These are phyloP conservation scores for Willowsia nigromaculata DNA, from an alignment of 2,888 invertebrate species.

Conservation along the genomic window DNA sequence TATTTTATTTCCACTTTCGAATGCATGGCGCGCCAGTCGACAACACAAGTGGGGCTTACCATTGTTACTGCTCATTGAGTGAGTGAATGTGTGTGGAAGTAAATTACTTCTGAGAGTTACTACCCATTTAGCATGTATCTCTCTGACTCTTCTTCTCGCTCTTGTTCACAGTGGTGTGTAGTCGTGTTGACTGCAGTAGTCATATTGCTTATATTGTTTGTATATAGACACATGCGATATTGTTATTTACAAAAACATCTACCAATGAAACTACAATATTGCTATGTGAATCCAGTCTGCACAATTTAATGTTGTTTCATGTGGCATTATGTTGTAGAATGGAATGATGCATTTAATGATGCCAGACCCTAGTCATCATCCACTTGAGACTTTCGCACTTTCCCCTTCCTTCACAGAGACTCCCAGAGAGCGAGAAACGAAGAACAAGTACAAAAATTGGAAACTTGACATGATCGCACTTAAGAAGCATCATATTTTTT, in stretches of 20 bases:
- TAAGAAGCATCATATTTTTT: neutral
- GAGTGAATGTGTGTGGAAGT: constrained; percentile 34
- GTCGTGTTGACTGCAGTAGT: too few relatives aligned
- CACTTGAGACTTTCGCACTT: constrained; percentile 11
- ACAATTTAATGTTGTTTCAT: neutral
- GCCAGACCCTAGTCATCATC: neutral
- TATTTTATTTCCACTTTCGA: constrained; percentile 57
- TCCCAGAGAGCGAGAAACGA: neutral
- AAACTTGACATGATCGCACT: neutral
- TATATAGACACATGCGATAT: neutral
- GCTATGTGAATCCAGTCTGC: neutral
- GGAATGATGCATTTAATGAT: constrained; percentile 5
- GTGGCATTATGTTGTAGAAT: neutral
- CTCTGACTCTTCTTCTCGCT: neutral
- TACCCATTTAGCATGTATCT: constrained; percentile 28
- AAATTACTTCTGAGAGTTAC: constrained; percentile 43
- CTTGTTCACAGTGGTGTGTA: neutral
- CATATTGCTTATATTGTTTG: too few relatives aligned
- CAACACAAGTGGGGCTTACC: constrained; percentile 25
- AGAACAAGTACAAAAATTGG: neutral
- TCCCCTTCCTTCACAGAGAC: too few relatives aligned
- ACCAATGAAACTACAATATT: neutral
- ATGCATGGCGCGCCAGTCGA: neutral
- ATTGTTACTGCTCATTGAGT: constrained; percentile 23
- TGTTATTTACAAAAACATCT: neutral